Evolutionary conservation across 23 tunicate genomes (phyloP).

Genomic region (Botrylloides violaceus): DNA sequence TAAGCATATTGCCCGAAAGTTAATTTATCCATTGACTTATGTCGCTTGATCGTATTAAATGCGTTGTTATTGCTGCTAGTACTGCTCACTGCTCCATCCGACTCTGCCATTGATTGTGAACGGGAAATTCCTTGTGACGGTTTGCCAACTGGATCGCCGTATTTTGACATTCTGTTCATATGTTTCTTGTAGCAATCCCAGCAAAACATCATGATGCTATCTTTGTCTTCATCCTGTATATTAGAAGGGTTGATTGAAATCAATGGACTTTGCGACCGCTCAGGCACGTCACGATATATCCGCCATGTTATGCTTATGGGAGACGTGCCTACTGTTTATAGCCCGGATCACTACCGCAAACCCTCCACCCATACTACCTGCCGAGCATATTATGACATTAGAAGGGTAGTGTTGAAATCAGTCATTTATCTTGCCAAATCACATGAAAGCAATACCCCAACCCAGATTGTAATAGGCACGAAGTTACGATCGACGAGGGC

Average conservation of each 20-base stretch:
- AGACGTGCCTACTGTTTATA: no score
- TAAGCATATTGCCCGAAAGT: background rate
- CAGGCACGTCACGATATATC: no score
- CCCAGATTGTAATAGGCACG: no score
- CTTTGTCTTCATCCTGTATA: constrained; percentile 24
- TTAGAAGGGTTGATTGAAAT: background rate
- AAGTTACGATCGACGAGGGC: no score
- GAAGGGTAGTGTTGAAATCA: no score
- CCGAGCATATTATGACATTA: no score
- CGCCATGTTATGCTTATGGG: no score
- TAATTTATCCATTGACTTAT: constrained; percentile 21
- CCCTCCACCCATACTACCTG: no score
- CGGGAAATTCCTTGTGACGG: background rate
- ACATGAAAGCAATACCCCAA: no score
- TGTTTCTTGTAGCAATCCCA: constrained; percentile 31
- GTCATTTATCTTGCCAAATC: no score
- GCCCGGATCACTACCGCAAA: no score
- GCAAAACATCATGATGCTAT: constrained; percentile 8
- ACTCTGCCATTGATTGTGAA: constrained; percentile 3
- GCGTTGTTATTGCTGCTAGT: background rate
- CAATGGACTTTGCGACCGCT: background rate
- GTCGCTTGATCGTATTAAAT: background rate
- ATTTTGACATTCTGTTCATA: constrained; percentile 19
- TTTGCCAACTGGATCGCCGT: constrained; percentile 21
- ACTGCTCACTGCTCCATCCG: background rate